Base-by-base conservation (phyloP, 2,113 vertebrate species). In the Anolis carolinensis region DNA sequence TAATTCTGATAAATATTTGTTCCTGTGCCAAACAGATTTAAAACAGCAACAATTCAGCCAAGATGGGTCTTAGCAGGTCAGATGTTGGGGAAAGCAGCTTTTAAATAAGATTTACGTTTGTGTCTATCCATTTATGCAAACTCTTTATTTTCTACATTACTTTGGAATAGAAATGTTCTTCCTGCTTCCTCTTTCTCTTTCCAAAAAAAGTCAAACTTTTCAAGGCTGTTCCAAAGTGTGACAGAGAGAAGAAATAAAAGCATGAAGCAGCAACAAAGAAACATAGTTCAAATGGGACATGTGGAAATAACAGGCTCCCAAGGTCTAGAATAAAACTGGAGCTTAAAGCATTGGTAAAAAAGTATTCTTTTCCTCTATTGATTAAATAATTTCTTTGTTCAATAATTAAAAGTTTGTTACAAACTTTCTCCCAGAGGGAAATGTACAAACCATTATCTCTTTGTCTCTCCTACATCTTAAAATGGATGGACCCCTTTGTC, bases 351-450 rank as follows among this genome's bases (percentile, higher is more conserved):
- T 86, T 18, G 62, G 55, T 11, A 48, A 30, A 63, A 81, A 85
- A 88, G 75, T 2, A 8, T n/a, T 87, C 48, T n/a, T 32, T 52
- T 85, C 80, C 55, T 52, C 72, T 76, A 77, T 71, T 44, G 70
- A 67, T 32, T 5, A 71, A 7, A 88, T 39, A 81, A 87, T 88
- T 84, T 82, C 71, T 91, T 89, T 88, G 91, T 85, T 86, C 82
- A 77, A 80, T 84, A 89, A 81, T 87, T 81, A 93, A 92, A 93
- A 78, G 88, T 89, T 88, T 89, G 75, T 91, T 86, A 80, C 85
- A 93, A 90, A 4, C 50, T 79, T 86, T 25, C 0, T 62, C 30
- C 52, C 81, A 34, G 67, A 87, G 81, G 74, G 81, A 84, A 9
- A 32, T 90, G 85, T 84, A 86, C 83, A 79, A 79, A 72, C 3